Evolutionary conservation across 2,888 invertebrate species (phyloP), one percentile per base, ranked within the genome.

Genomic region (Cephus pulcher): DNA sequence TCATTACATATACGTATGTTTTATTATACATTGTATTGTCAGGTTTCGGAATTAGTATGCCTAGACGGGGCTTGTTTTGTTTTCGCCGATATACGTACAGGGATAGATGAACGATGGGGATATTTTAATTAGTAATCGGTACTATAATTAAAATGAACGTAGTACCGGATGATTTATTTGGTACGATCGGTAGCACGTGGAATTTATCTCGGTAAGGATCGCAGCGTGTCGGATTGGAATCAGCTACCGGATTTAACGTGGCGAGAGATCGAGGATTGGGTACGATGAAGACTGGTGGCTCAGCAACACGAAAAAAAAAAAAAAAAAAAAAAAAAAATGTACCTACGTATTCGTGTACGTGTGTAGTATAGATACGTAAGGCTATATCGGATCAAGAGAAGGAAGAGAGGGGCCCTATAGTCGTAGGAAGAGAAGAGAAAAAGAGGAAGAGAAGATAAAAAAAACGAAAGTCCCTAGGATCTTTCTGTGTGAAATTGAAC

Each of bases 221-320:
- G 82, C 82, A 76, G 80, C 89, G 88, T 88, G 87, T 87, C 89
- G 87, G 88, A 89, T 89, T 81, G 85, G 84, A 86, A 88, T 87
- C 88, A 86, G 89, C 89, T 89, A 89, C 89, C 82, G 88, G 85
- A 88, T 86, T 89, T 88, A 73, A 69, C 75, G 71, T 71, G 30
- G 34, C 32, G 71, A 71, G 71, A 71, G 71, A 71, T 33, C 34
- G 74, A 74, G 74, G 71, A 71, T 71, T 9, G 71, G 71, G 32
- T 12, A 12, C 71, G 71, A 56, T 23, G 56, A 56, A 56, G 75
- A 68, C 15, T 30, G 75, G 35, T n/a, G 68, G 40, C 40, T 56
- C 56, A 56, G 9, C 56, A 23, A 56, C 23, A 56, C 56, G 23
- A 56, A 23, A 23, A 6, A 15, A 40, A 11, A 11, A 12, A 15